phyloP scores from a whole-genome alignment of 1,140 invertebrate genomes.

The Ectropis grisescens region DNA sequence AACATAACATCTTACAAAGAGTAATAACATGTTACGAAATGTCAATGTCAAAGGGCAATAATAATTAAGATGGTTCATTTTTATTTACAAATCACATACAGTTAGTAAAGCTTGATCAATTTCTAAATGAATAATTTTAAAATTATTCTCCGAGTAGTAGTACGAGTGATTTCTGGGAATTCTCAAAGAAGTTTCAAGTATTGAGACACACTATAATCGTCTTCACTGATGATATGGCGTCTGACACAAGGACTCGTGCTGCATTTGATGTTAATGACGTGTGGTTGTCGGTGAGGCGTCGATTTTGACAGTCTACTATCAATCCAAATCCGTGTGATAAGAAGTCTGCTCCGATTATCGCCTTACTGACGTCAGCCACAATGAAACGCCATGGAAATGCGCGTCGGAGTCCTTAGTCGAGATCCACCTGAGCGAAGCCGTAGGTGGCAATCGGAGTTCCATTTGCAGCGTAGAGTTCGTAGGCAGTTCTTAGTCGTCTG shows the following conservation, averaged over 20 bases:
- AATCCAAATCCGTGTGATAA: not conserved
- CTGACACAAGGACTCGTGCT: not conserved
- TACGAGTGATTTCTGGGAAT: no score
- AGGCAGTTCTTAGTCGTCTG: not conserved
- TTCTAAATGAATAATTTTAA: no score
- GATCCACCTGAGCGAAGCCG: not conserved
- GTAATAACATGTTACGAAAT: no score
- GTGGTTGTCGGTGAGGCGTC: not conserved
- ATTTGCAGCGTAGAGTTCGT: not conserved
- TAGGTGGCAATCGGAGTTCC: not conserved
- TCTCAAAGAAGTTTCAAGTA: no score
- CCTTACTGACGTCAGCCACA: not conserved
- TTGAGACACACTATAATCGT: not conserved
- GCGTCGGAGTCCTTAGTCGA: not conserved
- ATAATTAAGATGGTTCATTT: no score
- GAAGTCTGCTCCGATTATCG: not conserved
- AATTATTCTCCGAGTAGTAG: no score
- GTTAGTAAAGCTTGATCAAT: no score
- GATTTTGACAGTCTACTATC: not conserved
- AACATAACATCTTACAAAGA: no score
- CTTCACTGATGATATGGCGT: not conserved
- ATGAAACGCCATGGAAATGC: not conserved
- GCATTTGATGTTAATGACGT: not conserved
- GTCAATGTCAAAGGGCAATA: no score
- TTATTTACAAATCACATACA: no score